Evolutionary conservation across 2,113 vertebrate species (phyloP).

Genomic region (Loxodonta africana): DNA sequence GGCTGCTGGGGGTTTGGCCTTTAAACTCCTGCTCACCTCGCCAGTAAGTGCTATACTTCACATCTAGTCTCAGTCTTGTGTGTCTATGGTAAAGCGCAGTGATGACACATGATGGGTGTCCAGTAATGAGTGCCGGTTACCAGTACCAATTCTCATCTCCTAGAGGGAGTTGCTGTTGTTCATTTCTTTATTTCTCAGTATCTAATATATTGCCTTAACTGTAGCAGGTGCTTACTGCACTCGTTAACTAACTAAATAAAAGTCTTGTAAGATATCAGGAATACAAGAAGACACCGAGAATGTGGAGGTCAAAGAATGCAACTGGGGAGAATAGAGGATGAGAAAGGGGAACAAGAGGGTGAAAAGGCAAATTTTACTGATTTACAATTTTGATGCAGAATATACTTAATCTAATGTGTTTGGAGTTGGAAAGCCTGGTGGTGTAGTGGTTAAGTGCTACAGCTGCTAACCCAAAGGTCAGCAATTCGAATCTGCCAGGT

Average conservation of each 20-base stretch:
- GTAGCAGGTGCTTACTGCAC: background rate
- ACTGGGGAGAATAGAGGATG: background rate
- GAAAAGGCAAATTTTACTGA: slow-evolving; percentile 14
- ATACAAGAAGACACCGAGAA: background rate
- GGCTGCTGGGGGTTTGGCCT: background rate
- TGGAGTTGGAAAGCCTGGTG: no score
- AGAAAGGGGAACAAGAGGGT: background rate
- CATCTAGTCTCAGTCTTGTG: background rate
- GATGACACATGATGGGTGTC: no score
- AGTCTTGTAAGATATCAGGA: background rate
- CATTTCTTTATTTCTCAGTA: background rate
- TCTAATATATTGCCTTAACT: background rate
- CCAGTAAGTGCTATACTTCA: background rate
- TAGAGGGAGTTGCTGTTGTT: background rate
- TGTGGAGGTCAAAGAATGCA: background rate
- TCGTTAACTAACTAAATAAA: slow-evolving; percentile 9
- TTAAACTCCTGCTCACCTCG: background rate
- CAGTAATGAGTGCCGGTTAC: background rate
- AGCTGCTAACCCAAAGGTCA: no score
- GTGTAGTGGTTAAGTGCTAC: no score
- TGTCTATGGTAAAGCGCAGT: no score
- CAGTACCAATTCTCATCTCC: background rate
- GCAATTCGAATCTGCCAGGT: no score
- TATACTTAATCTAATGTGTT: background rate
- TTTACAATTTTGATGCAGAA: background rate